Evolutionary conservation across 2,888 invertebrate genomes (phyloP), one percentile per base, ranked within the genome.

Genomic region (Agrochola litura): DNA sequence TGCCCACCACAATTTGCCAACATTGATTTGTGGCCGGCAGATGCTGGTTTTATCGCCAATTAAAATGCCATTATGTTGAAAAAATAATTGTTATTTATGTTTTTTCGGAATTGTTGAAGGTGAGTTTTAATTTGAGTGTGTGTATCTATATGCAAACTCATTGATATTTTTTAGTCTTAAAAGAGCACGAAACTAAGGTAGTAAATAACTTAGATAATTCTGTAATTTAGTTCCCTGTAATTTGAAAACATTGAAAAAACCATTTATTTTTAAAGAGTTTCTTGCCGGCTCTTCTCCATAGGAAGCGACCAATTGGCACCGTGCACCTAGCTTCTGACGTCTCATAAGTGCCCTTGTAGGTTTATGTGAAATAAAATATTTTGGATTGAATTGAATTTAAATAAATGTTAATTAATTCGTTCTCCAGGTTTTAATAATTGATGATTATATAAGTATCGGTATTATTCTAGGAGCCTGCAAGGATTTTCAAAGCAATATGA

Each of bases 1-100:
- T 85, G 73, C 79, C 86, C 80, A 72, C 84, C 78, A 81, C 88
- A 82, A 86, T 84, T 90, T 90, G 85, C 85, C 85, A 86, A 91
- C 93, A 93, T 94, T 94, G 94, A 94, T 94, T 94, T 94, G 92
- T 94, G 84, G 88, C 89, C 77, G 71, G 85, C 84, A 86, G 85
- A 85, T 89, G 86, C 76, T 83, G 85, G 81, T 89, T 93, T 93
- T 94, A 93, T 91, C 86, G 90, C 88, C 91, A 91, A 90, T 92
- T 93, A 91, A 90, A 92, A 86, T 86, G 85, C 84, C 82, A 87
- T 90, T 89, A 88, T 46, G 84, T 83, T 89, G 86, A 88, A 89
- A 89, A 89, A 86, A 82, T 83, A 78, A 87, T 88, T 81, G 64
- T 77, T 78, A 80, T 77, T 78, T 79, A 71, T 76, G 56, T 56